phyloP scores from a whole-genome alignment of 2,113 vertebrate genomes.

The Cynoglossus semilaevis region DNA sequence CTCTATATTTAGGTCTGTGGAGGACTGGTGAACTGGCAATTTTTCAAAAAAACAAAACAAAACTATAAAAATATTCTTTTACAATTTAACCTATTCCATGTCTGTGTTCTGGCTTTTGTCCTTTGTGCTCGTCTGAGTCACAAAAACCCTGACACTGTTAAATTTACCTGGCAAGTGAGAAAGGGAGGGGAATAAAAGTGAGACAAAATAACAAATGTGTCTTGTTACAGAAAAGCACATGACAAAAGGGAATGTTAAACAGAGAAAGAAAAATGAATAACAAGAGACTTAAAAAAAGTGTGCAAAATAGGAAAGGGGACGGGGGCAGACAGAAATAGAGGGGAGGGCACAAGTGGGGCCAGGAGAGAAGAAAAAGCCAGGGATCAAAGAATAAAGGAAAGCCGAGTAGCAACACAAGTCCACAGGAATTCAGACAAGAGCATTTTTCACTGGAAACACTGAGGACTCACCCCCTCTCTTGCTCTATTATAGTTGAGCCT shows the following conservation, averaged over 20 bases:
- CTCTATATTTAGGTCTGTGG: too few species aligned
- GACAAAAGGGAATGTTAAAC: neutral
- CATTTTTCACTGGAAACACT: slow-evolving; percentile 24
- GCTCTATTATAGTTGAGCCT: neutral
- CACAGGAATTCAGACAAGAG: slow-evolving; percentile 23
- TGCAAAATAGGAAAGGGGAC: neutral
- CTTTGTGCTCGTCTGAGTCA: neutral
- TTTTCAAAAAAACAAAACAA: too few species aligned
- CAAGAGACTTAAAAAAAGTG: neutral
- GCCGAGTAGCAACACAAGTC: slow-evolving; percentile 32
- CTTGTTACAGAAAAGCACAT: too few species aligned
- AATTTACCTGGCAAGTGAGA: too few species aligned
- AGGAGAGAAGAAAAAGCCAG: slow-evolving; percentile 21
- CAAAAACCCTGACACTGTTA: too few species aligned
- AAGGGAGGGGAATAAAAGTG: too few species aligned
- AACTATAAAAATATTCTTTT: too few species aligned
- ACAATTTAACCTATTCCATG: too few species aligned
- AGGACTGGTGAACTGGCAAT: too few species aligned
- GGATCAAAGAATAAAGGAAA: slow-evolving; percentile 32
- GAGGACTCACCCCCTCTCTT: neutral
- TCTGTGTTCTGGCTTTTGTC: neutral
- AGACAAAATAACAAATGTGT: too few species aligned
- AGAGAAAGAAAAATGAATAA: neutral
- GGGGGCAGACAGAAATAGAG: neutral
- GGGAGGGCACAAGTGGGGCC: neutral